Base-by-base conservation (phyloP, 2,797 vertebrate species). In the Neopelma chrysocephalum region DNA sequence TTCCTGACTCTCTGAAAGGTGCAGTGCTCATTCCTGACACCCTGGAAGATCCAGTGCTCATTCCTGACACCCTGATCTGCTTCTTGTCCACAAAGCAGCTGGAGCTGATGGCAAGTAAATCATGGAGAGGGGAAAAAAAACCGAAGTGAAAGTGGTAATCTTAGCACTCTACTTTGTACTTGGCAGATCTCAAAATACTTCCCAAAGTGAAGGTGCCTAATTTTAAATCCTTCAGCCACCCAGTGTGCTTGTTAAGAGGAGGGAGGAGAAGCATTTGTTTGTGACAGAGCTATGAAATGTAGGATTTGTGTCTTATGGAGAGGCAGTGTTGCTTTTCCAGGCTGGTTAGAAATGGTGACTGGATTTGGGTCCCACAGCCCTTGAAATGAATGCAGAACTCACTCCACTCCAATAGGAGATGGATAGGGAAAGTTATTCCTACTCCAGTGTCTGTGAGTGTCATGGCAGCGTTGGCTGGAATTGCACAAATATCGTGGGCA, bases 141-240 rank as follows among this genome's bases (percentile, higher is more conserved):
- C 73, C 38, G 9, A 90, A 82, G 73, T 15, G 43, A 65, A 71
- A 87, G 69, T 16, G 21, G 31, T 66, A 38, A 66, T 58, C 50
- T 62, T 70, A 66, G 51, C 22, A 5, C 54, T 75, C 34, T 57
- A 3, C 48, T 93, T 79, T 29, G 61, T 81, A 71, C 60, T 64
- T 86, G 87, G 75, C 56, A 87, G 56, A 38, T 92, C 76, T 90
- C 75, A 73, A 87, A 95, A 62, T 26, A 19, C 73, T 83, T 93
- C 57, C 77, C 15, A 22, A 83, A 92, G 69, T 27, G 57, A 81
- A 66, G 61, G 54, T 82, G 61, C 65, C 71, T 87, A 14, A 75
- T 91, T 84, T 84, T 18, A 87, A 92, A 82, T 40, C 75, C 50
- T 81, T 81, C 94, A 87, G 57, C 42, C 27, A 50, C 57, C 16